Evolutionary conservation across 2,797 vertebrate genomes (phyloP), one percentile per base, ranked within the genome.

Genomic region (Falco concolor): DNA sequence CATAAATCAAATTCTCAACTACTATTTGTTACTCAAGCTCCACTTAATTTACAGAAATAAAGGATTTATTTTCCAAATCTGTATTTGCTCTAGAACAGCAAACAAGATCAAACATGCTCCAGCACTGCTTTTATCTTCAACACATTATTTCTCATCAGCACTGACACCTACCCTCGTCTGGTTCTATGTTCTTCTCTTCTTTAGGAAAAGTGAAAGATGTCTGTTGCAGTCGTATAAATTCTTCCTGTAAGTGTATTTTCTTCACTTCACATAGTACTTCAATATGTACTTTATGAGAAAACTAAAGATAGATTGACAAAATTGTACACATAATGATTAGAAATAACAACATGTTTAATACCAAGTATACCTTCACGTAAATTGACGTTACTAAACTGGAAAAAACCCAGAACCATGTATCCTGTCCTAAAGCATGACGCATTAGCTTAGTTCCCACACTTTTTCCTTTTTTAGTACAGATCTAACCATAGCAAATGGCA

Each of bases 201-300:
- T 86, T 89, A 32, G 97, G 97, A 72, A 98, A 98, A 92, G 88
- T 7, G 81, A 97, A 83, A 16, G 98, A 96, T 76, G 93, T 93
- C 80, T 70, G 94, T 36, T 98, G 94, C 60, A 98, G 97, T 34
- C 81, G 89, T 68, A 94, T 94, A 95, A 98, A 98, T 91, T 99
- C 98, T 95, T 98, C 97, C 21, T 96, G 97, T 52, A 97, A 98
- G 88, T 98, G 97, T 96, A 99, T 98, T 92, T 97, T 98, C 96
- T 98, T 97, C 83, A 99, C 98, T 96, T 99, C 99, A 97, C 99
- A 99, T 70, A 98, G 93, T 65, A 98, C 98, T 98, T 99, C 99
- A 91, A 99, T 97, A 60, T 98, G 98, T 78, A 99, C 98, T 91
- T 98, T 98, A 96, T 96, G 98, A 90, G 98, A 98, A 94, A 98